Percentiles rank a stretch among this genome's conserved stretches.
phyloP scores from a whole-genome alignment of 2,113 vertebrate genomes.

The Nannospalax galili region DNA sequence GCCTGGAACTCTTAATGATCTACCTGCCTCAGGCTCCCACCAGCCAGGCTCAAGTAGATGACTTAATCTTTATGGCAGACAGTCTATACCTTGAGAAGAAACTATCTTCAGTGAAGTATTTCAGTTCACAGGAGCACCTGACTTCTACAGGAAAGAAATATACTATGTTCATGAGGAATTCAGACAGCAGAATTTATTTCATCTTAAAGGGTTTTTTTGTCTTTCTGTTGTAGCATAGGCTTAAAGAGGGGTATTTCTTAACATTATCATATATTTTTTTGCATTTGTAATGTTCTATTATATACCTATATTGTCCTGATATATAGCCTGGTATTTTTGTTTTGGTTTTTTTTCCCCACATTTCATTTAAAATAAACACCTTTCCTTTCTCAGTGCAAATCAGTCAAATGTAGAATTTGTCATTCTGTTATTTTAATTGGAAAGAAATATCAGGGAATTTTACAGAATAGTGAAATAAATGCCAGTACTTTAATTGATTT shows the following conservation, averaged over 20 bases:
- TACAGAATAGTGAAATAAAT: conserved; percentile 48
- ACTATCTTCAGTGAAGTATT: not conserved
- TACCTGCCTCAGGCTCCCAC: no score
- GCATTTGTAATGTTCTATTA: not conserved
- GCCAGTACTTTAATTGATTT: conserved; percentile 15
- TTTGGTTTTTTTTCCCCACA: conserved; percentile 18
- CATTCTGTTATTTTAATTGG: conserved; percentile 1
- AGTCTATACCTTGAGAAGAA: not conserved
- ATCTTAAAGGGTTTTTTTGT: not conserved
- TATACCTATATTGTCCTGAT: not conserved
- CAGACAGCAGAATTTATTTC: not conserved
- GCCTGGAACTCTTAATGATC: no score
- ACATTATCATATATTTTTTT: not conserved
- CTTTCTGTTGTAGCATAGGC: not conserved
- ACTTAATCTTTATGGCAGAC: not conserved
- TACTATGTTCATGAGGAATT: not conserved
- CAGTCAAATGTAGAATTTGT: not conserved
- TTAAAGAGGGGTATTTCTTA: not conserved
- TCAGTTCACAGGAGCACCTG: not conserved
- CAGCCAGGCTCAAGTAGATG: not conserved
- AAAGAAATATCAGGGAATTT: conserved; percentile 51
- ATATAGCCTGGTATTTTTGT: not conserved
- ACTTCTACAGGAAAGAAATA: not conserved
- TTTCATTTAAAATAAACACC: conserved; percentile 46
- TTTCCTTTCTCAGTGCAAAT: not conserved